These are phyloP conservation scores for Pemphredon lugubris DNA, from an alignment of 2,888 invertebrate genomes.

Conservation along the genomic window DNA sequence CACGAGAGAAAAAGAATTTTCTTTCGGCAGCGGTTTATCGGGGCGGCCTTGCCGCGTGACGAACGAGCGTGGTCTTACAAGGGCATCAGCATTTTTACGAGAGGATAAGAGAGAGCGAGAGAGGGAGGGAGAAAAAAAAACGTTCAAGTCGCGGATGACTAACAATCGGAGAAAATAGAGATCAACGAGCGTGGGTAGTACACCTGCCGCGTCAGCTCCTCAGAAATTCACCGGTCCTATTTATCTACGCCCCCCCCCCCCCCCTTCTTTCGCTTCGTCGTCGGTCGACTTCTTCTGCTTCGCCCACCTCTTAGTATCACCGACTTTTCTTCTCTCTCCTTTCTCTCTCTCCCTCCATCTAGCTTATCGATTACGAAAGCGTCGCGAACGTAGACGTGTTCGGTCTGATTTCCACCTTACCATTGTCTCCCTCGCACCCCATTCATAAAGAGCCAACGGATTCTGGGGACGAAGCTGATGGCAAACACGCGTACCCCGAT, in stretches of 20 bases:
- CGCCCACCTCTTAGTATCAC: neutral
- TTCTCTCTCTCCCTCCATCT: conserved; percentile 18
- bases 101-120: conserved; percentile 14
- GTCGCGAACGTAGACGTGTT: conserved; percentile 6
- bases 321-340: neutral
- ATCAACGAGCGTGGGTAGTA: conserved; percentile 22
- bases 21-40: conserved; percentile 21
- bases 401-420: conserved; percentile 3
- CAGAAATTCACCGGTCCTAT: conserved; percentile 12
- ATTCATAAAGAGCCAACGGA: conserved; percentile 27
- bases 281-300: neutral
- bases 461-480: conserved; percentile 30
- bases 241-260: too few species aligned
- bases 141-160: neutral
- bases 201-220: conserved; percentile 42
- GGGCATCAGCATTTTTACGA: conserved; percentile 46
- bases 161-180: conserved; percentile 24
- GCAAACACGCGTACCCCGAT: conserved; percentile 9
- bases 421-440: conserved; percentile 35
- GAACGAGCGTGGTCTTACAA: conserved; percentile 30
- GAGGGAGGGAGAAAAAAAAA: conserved; percentile 6
- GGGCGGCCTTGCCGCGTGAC: conserved; percentile 33
- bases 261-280: neutral
- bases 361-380: conserved; percentile 27
- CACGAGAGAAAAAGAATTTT: conserved; percentile 1